These are phyloP conservation scores for Sminthurides aquaticus DNA, from an alignment of 2,888 invertebrate species.

Conservation along the genomic window DNA sequence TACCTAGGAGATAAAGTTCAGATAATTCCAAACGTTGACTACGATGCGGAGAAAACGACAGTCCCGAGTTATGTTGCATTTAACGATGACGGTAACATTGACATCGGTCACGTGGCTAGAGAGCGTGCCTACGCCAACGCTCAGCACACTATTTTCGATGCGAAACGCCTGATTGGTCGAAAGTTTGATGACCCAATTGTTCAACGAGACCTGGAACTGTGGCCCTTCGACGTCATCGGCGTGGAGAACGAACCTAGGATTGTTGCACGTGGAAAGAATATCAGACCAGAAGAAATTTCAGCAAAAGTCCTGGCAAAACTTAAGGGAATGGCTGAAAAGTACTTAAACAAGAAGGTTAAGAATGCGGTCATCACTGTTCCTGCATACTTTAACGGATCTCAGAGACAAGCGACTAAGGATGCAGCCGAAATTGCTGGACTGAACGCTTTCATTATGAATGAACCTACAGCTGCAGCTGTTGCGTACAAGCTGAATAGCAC, in stretches of 20 bases:
- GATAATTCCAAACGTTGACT: constrained; percentile 22
- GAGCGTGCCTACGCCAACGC: constrained; percentile 54
- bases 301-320: constrained; percentile 71
- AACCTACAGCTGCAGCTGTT: constrained; percentile 77
- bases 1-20: constrained; percentile 24
- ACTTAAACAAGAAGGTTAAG: constrained; percentile 68
- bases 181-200: constrained; percentile 69
- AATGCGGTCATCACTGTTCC: constrained; percentile 74
- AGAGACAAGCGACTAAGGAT: constrained; percentile 67
- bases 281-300: constrained; percentile 57
- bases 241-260: constrained; percentile 52
- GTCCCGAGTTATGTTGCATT: constrained; percentile 28
- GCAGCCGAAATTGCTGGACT: constrained; percentile 73
- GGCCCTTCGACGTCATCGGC: constrained; percentile 72
- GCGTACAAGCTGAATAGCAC: constrained; percentile 20
- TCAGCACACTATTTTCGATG: constrained; percentile 69
- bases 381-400: constrained; percentile 64
- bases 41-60: constrained; percentile 14
- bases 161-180: constrained; percentile 75
- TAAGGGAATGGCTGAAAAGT: constrained; percentile 85
- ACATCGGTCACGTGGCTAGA: constrained; percentile 25
- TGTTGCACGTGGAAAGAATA: constrained; percentile 49
- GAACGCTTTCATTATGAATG: constrained; percentile 82
- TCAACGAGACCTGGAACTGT: constrained; percentile 71
- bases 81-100: constrained; percentile 41